Base-by-base conservation (phyloP, 1,140 invertebrate genomes). In the Pogonomyrmex barbatus region DNA sequence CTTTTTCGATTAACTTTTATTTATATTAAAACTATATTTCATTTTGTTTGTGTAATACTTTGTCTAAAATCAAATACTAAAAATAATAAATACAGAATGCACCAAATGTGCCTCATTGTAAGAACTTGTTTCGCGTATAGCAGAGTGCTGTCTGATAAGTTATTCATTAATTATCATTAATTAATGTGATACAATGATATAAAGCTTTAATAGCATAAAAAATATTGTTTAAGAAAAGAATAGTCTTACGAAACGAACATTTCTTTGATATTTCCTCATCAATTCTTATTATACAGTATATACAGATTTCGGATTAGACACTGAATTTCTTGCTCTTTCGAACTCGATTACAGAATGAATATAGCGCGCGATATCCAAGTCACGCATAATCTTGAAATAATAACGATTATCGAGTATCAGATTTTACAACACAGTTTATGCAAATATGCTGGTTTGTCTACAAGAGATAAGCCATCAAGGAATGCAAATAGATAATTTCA, bases 11-110 rank as follows among this genome's bases (percentile, higher is more conserved):
- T 77, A 42, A 73, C 83, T 45, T 24, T 75, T 85, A 58, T 52
- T 89, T 42, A 58, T 42, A 58, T 83, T 89, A 84, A 83, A 89
- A 83, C 78, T 86, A 52, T 78, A 76, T 77, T 39, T 63, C 63
- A 67, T 42, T 76, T 79, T 63, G 14, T 73, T 58, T 58, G 24
- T 24, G 36, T 73, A 83, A 83, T 83, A 83, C 52, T 83, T 50
- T 10, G 42, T 50, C 39, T 60, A 83, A 83, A 71, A 73, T 83
- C 45, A 10, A 83, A 83, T 83, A 75, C 54, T 83, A 73, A 50
- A 62, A 75, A 83, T 24, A 73, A 82, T 82, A 83, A 83, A 54
- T 83, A 83, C 68, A 83, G 54, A 75, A 60, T 10, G 79, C 47
- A 39, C 56, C 45, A 24, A 6, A 24, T 70, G 39, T 54, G 24